Evolutionary conservation across 2,797 vertebrate species (phyloP).

Genomic region (Macropodus opercularis): DNA sequence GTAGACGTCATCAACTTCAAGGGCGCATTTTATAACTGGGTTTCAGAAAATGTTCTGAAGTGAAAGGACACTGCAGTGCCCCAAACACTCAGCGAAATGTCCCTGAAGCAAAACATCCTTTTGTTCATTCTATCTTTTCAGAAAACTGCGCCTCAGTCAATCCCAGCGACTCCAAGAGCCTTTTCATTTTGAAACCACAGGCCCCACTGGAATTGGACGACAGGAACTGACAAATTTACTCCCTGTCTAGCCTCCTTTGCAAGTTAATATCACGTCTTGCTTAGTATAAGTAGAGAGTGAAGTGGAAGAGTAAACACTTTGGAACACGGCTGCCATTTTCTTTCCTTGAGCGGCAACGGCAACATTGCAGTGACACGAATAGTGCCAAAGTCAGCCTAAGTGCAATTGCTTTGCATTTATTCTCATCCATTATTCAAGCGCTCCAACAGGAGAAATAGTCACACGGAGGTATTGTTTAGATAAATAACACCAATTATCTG

Average conservation of each 20-base stretch:
- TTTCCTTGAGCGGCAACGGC: constrained; percentile 53
- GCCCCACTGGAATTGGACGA: constrained; percentile 57
- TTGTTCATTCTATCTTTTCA: constrained; percentile 51
- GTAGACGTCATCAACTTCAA: constrained; percentile 13
- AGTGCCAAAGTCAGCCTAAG: constrained; percentile 69
- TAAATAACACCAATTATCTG: constrained; percentile 83
- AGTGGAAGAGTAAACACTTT: constrained; percentile 60
- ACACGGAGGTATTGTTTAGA: constrained; percentile 77
- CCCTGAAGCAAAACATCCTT: constrained; percentile 55
- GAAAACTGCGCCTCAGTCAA: constrained; percentile 36
- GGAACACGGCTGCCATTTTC: constrained; percentile 57
- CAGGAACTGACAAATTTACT: constrained; percentile 71
- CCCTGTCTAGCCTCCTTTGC: constrained; percentile 65
- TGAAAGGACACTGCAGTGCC: constrained; percentile 27
- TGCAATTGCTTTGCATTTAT: constrained; percentile 77
- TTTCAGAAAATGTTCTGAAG: constrained; percentile 27
- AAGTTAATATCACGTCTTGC: constrained; percentile 69
- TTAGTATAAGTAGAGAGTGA: constrained; percentile 55
- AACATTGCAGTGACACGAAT: constrained; percentile 54
- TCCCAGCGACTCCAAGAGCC: constrained; percentile 53
- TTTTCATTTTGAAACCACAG: constrained; percentile 75
- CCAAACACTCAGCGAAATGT: constrained; percentile 39
- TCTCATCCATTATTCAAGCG: constrained; percentile 82
- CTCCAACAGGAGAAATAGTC: constrained; percentile 58
- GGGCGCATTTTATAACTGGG: constrained; percentile 7